A percentile compares a stretch with the other conserved stretches of the same genome.
phyloP scores from a whole-genome alignment of 2,113 vertebrate genomes.

The Procavia capensis region DNA sequence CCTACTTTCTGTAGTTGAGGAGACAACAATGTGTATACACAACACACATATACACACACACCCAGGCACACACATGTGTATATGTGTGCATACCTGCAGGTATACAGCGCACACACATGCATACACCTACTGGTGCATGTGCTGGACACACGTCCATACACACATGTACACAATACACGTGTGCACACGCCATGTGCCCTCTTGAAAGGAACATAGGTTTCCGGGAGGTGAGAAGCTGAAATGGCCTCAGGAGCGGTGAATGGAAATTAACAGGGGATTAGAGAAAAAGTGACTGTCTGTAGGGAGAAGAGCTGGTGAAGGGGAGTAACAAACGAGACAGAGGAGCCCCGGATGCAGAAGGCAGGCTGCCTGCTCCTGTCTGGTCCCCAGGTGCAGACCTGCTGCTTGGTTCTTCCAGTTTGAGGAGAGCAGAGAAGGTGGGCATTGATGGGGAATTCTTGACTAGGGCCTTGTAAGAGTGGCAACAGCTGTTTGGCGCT shows the following conservation, averaged over 20 bases:
- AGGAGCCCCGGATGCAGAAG: not conserved
- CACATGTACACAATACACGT: not conserved
- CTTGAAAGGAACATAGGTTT: not conserved
- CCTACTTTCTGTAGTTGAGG: not conserved
- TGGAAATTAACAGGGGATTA: not conserved
- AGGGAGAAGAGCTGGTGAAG: not conserved
- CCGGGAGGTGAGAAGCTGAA: not conserved
- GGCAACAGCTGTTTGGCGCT: not conserved
- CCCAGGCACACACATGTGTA: not conserved
- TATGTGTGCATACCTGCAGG: too few species aligned
- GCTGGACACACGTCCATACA: not conserved
- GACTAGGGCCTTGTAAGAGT: fast-evolving
- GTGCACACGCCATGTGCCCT: too few species aligned
- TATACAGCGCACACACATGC: not conserved
- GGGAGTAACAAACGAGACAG: not conserved
- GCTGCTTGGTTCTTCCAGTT: not conserved
- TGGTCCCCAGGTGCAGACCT: not conserved
- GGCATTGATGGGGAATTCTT: not conserved
- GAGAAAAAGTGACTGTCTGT: too few species aligned
- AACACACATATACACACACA: not conserved
- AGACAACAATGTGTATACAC: not conserved
- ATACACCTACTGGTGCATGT: not conserved
- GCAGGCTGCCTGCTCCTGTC: not conserved
- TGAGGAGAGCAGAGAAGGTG: not conserved
- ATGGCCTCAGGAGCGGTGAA: too few species aligned